Base-by-base conservation (phyloP, 2,888 invertebrate genomes). In the Heliconius ismenius region DNA sequence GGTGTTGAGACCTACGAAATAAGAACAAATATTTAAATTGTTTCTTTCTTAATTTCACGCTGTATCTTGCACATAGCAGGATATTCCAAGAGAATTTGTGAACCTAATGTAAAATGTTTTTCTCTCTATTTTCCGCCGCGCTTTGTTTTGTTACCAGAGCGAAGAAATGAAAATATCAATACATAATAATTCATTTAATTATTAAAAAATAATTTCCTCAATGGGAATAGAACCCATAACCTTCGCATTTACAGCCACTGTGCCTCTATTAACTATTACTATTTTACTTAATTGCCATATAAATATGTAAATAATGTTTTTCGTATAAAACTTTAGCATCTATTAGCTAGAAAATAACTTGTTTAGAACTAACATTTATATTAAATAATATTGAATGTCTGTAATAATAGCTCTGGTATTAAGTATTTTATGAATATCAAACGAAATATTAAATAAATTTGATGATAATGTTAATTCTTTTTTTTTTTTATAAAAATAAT, bases 1-100 rank as follows among this genome's bases (percentile, higher is more conserved):
- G 97, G 96, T 18, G 96, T 95, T 75, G 95, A 95, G 0, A 97
- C 94, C 95, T 97, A 85, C 1, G 15, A 65, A 21, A 26, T 32
- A 11, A 3, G 62, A 1, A 13, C 2, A n/a, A 15, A 26, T 62
- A 6, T 26, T 62, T 24, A 0, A 62, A 18, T 49, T 49, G 6
- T 2, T 18, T 49, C 36, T 49, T 49, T 49, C 18, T 49, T 49
- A 49, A 18, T 7, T 18, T 3, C 18, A 49, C 49, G 18, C 6
- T 49, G 18, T 49, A 49, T 49, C 49, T 0, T 18, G 49, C 6
- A 15, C 43, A 15, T 4, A 43, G 43, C 43, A 43, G 39, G 43
- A 43, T 13, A 43, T 4, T 4, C 43, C 6, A 6, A 43, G 15
- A 1, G 43, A 43, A 43, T 6, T 6, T 49, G 7, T 7, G 49